Percentiles rank a stretch among this genome's conserved stretches.
These are phyloP conservation scores for Rhopalosiphum maidis DNA, from an alignment of 1,140 invertebrate species.

Conservation along the genomic window DNA sequence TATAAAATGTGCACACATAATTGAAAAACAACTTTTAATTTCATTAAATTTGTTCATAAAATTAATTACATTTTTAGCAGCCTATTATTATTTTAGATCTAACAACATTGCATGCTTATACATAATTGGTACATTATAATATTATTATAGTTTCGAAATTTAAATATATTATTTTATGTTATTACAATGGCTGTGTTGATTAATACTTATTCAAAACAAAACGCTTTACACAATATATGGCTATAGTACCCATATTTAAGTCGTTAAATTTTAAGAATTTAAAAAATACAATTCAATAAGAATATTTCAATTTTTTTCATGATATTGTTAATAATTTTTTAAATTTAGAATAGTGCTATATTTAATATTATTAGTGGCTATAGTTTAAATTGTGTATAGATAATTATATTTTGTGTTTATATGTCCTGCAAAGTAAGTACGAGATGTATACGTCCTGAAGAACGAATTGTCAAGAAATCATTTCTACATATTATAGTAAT, in stretches of 20 bases:
- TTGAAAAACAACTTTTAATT: neutral
- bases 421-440: neutral
- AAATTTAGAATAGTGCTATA: too few relatives aligned
- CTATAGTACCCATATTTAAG: neutral
- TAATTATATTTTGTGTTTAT: neutral
- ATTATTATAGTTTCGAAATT: neutral
- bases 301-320: neutral
- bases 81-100: neutral
- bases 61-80: neutral
- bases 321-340: neutral
- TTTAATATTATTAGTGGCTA: neutral
- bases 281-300: neutral
- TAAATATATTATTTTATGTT: neutral
- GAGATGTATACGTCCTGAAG: too few relatives aligned
- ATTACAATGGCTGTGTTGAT: neutral
- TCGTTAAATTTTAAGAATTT: neutral
- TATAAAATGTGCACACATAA: neutral
- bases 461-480: neutral
- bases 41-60: neutral
- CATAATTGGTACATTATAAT: neutral
- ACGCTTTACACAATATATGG: neutral
- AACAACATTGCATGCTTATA: neutral
- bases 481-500: neutral
- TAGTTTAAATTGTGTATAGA: neutral
- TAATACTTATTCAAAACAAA: neutral